Conservation (phyloP, 2,888 invertebrate genomes). For the Branchipolynoe longqiensis region DNA sequence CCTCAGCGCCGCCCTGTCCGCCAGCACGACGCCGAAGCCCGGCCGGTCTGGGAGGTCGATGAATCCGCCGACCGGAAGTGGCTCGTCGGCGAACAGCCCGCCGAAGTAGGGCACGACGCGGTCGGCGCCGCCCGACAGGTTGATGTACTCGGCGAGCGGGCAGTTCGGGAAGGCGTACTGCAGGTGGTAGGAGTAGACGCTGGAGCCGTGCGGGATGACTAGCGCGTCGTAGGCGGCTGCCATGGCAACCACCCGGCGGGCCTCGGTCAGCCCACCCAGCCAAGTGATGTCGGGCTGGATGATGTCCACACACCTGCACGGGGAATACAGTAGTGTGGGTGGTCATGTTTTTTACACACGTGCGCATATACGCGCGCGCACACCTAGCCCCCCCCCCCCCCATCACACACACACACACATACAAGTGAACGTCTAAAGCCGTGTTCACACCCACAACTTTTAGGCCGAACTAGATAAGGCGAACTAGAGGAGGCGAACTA, state of each 20-base stretch:
- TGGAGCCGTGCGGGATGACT: slow-evolving; percentile 79
- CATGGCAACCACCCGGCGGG: slow-evolving; percentile 77
- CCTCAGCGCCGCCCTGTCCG: slow-evolving; percentile 70
- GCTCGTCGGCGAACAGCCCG: slow-evolving; percentile 78
- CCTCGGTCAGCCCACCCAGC: slow-evolving; percentile 79
- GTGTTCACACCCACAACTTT: no score
- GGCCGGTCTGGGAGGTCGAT: slow-evolving; percentile 78
- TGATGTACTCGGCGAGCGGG: slow-evolving; percentile 79
- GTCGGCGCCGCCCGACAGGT: slow-evolving; percentile 76
- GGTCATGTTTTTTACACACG: no score
- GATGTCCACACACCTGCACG: slow-evolving; percentile 76
- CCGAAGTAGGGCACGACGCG: slow-evolving; percentile 78
- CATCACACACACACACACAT: no score
- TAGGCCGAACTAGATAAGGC: no score
- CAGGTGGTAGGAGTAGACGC: slow-evolving; percentile 79
- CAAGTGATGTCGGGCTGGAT: slow-evolving; percentile 80
- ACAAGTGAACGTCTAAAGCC: no score
- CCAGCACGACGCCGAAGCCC: slow-evolving; percentile 78
- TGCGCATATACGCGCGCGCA: no score
- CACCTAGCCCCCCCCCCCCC: no score
- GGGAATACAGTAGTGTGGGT: no score
- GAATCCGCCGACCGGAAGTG: slow-evolving; percentile 77
- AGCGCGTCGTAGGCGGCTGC: slow-evolving; percentile 77
- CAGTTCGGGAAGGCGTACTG: slow-evolving; percentile 79
- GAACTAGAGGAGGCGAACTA: no score